phyloP scores from a whole-genome alignment of 2,113 vertebrate genomes.

The Grantiella picta region DNA sequence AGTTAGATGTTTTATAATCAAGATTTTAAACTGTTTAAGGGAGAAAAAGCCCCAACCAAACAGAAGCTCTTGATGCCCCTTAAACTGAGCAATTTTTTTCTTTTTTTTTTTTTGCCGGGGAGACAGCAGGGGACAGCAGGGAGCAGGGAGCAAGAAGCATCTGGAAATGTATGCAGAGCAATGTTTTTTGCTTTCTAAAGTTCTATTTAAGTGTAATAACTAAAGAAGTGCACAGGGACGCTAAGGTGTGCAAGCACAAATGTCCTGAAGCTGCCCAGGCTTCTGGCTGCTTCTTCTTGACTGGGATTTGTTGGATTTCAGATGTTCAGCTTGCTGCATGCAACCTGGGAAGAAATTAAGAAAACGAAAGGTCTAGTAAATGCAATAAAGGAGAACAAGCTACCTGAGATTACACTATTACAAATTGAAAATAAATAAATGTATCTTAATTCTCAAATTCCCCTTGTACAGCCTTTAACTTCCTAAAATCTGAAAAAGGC shows the following conservation, averaged over 20 bases:
- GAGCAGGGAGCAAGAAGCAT: neutral
- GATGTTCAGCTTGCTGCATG: neutral
- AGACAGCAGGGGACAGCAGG: fast-evolving
- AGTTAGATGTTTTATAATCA: neutral
- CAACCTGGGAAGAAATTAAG: neutral
- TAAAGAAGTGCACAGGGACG: neutral
- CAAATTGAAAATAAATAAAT: neutral
- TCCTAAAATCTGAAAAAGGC: neutral
- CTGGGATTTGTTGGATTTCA: neutral
- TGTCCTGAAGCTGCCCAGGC: neutral
- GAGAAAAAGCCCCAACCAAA: neutral
- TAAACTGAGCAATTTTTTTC: neutral
- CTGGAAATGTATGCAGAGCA: neutral
- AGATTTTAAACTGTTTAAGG: neutral
- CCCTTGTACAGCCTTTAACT: neutral
- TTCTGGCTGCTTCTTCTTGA: neutral
- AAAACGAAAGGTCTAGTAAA: neutral
- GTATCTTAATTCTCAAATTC: neutral
- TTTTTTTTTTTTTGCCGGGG: neutral
- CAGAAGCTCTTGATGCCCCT: neutral
- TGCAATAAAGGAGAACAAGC: neutral
- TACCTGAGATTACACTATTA: neutral
- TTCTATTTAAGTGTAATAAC: neutral
- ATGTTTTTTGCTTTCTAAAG: neutral
- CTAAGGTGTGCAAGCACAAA: neutral